Base-by-base conservation (phyloP, 2,888 invertebrate genomes). In the Chirona hameri region DNA sequence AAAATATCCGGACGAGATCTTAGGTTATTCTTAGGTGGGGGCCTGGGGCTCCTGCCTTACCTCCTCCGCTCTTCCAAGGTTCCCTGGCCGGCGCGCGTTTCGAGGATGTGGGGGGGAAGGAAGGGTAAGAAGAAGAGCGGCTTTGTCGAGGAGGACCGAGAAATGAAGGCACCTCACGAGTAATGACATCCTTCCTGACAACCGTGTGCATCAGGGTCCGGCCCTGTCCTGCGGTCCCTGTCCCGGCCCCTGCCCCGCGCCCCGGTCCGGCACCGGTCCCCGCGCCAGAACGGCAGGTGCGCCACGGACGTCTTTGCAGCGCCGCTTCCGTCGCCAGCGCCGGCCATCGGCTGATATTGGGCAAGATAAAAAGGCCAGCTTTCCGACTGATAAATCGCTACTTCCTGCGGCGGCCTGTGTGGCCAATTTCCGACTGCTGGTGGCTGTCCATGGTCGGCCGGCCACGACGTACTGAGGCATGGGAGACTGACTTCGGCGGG, bases 121-220 rank as follows among this genome's bases (percentile, higher is more conserved):
- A n/a, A n/a, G n/a, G n/a, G n/a, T n/a, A n/a, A n/a, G n/a, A n/a
- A n/a, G n/a, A n/a, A n/a, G n/a, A n/a, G n/a, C n/a, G 10, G n/a
- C 69, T 69, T 69, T 69, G 69, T 69, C 29, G 69, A 27, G 69
- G 60, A 27, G n/a, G 14, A 10, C 3, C n/a, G 29, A 69, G 69
- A 69, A 69, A 69, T 69, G 69, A n/a, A n/a, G n/a, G 1, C 69
- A n/a, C 29, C 29, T n/a, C 10, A 10, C 69, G 27, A 31, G 76
- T 76, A 76, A 76, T 76, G 76, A 76, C 76, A 76, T 76, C 76
- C 76, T 76, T 15, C 39, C 65, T 9, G 29, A 14, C 29, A 69
- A 15, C 69, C 9, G 65, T 31, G 18, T 15, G 7, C 9, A 12
- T 7, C 48, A 48, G 9, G 12, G 48, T 7, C 48, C 48, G 48